A percentile compares a stretch with the other conserved stretches of the same genome.
These are phyloP conservation scores for Dryobotodes eremita DNA, from an alignment of 2,888 invertebrate species.

Conservation along the genomic window DNA sequence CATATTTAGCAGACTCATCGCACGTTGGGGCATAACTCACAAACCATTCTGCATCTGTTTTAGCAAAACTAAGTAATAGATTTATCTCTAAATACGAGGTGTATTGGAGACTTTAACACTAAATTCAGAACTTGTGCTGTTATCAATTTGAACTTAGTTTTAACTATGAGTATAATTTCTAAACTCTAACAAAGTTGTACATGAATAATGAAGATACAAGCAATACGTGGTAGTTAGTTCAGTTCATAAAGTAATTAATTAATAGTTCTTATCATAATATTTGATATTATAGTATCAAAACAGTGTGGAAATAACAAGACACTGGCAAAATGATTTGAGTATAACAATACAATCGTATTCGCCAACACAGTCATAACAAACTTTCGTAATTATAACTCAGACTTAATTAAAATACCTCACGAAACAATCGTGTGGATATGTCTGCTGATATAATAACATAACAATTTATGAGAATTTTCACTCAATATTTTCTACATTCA, in stretches of 20 bases:
- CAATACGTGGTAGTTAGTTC: background rate
- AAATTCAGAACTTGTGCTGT: conserved; percentile 10
- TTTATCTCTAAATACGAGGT: conserved; percentile 13
- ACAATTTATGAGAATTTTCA: conserved; percentile 35
- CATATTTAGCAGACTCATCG: conserved; percentile 17
- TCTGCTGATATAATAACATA: conserved; percentile 30
- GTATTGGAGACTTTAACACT: background rate
- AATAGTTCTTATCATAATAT: background rate
- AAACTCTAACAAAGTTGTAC: background rate
- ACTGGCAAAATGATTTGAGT: background rate
- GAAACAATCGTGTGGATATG: conserved; percentile 54
- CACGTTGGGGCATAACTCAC: background rate
- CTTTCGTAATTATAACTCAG: conserved; percentile 34
- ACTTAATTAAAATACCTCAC: conserved; percentile 45
- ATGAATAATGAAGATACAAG: background rate
- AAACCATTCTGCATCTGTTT: conserved; percentile 32
- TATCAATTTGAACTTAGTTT: conserved; percentile 8
- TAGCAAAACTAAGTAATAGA: conserved; percentile 16
- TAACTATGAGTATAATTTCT: background rate
- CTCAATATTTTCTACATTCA: conserved; percentile 16
- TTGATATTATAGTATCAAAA: background rate
- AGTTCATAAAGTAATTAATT: background rate
- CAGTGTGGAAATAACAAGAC: too few relatives aligned
- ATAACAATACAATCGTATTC: background rate
- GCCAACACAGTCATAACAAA: conserved; percentile 2